Conservation (phyloP, 2,797 vertebrate genomes). For the Sebastiscus albofasciatus region DNA sequence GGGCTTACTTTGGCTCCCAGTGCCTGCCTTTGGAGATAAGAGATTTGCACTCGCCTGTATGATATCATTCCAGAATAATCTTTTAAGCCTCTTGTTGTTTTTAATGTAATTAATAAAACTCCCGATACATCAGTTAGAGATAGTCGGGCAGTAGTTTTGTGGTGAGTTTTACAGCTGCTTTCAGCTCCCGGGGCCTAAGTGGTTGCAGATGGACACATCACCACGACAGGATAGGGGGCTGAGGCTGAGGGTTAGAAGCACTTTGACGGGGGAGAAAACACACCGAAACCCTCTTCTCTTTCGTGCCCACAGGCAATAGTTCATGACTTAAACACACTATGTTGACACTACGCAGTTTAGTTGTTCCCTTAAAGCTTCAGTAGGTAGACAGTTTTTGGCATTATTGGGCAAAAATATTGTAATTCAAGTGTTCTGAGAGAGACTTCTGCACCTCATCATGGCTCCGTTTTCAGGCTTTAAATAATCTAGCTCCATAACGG, state of each 20-base stretch:
- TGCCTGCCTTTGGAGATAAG: conserved; percentile 60
- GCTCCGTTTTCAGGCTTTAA: no score
- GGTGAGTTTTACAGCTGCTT: conserved; percentile 37
- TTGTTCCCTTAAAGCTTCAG: not conserved
- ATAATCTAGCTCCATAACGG: no score
- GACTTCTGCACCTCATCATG: no score
- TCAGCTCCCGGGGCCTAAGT: conserved; percentile 20
- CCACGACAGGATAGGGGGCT: not conserved
- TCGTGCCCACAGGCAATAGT: not conserved
- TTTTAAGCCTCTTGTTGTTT: conserved; percentile 81
- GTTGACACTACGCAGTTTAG: not conserved
- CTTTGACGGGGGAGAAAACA: not conserved
- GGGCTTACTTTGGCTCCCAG: conserved; percentile 43
- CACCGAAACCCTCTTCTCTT: not conserved
- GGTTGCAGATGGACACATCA: conserved; percentile 51
- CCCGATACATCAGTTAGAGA: conserved; percentile 42
- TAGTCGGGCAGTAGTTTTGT: conserved; percentile 11
- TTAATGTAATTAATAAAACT: conserved; percentile 81
- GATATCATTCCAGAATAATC: conserved; percentile 77
- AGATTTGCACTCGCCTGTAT: conserved; percentile 65
- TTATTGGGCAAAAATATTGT: no score
- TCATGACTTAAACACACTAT: not conserved
- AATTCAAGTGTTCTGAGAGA: no score
- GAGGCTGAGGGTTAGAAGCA: conserved; percentile 18
- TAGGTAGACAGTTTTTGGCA: no score